Conservation (phyloP, 1,140 invertebrate genomes). For the Lordiphosa stackelbergi region DNA sequence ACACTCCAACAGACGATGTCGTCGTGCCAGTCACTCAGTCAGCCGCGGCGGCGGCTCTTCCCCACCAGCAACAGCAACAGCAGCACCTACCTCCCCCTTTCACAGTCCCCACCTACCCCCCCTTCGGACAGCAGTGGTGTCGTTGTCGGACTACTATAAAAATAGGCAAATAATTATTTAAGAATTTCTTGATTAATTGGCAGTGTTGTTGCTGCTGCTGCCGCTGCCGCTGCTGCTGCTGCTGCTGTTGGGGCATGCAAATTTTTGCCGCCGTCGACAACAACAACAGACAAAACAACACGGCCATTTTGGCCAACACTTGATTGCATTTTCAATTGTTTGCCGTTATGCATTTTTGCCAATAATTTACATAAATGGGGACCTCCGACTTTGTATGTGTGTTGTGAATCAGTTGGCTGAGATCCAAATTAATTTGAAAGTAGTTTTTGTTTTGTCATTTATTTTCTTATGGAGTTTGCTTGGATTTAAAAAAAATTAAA, state of each 20-base stretch:
- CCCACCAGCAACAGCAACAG: neutral
- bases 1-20: conserved; percentile 69
- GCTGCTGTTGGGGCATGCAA: neutral
- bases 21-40: conserved; percentile 70
- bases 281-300: conserved; percentile 23
- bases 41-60: conserved; percentile 44
- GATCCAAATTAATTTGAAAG: too few relatives aligned
- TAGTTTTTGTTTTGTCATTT: too few relatives aligned
- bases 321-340: conserved; percentile 72
- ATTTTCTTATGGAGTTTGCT: too few relatives aligned
- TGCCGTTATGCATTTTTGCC: conserved; percentile 71
- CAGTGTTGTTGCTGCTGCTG: conserved; percentile 26
- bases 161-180: conserved; percentile 74
- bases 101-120: neutral
- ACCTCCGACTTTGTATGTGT: too few relatives aligned
- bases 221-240: neutral
- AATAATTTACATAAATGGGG: conserved; percentile 66
- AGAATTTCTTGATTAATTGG: conserved; percentile 71
- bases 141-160: conserved; percentile 23
- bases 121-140: conserved; percentile 43
- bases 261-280: conserved; percentile 50
- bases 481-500: too few relatives aligned
- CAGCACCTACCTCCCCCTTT: neutral
- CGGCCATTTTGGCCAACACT: conserved; percentile 65
- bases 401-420: too few relatives aligned